Evolutionary conservation across 2,113 vertebrate species (phyloP), one percentile per base, ranked within the genome.

Genomic region (Taurulus bubalis): DNA sequence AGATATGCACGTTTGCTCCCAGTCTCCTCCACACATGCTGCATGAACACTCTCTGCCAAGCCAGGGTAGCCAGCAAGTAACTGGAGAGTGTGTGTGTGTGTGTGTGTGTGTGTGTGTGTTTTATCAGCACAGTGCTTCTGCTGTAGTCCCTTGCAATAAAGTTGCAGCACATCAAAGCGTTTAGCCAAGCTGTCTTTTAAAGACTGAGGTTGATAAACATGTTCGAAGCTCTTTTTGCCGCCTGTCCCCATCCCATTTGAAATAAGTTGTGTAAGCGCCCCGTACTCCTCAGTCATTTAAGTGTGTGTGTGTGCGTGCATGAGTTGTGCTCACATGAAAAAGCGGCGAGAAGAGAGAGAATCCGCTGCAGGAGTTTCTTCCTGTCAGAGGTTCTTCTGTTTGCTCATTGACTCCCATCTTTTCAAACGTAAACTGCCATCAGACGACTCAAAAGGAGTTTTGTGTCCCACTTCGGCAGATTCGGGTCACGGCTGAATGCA

Each of bases 171-270:
- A 89, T 91, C 77, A 91, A 85, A 91, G 81, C 77, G 20, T 87
- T 86, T 51, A 89, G 79, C 56, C 83, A 69, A 87, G 88, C 92
- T 79, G 88, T 84, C 87, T 75, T 83, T 83, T 80, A 86, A 77
- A 80, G 75, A 85, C 83, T 80, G 67, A 53, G 84, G 78, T 80
- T 89, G 84, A 91, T 90, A 89, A 92, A 88, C 90, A 89, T 90
- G 87, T 84, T 86, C 7, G 51, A 71, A 78, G 73, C 86, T 86
- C 60, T 55, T 80, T 69, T 82, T 83, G 45, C 83, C 69, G 65
- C 87, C 74, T 83, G 83, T 88, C 70, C 62, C 60, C 60, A 71
- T 84, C 84, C 86, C 67, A 78, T 75, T 92, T 85, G 55, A 75
- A 85, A 71, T 22, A 70, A 75, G 66, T 78, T 87, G 51, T 63